phyloP scores from a whole-genome alignment of 1,140 invertebrate species.

The Papilio polyxenes region DNA sequence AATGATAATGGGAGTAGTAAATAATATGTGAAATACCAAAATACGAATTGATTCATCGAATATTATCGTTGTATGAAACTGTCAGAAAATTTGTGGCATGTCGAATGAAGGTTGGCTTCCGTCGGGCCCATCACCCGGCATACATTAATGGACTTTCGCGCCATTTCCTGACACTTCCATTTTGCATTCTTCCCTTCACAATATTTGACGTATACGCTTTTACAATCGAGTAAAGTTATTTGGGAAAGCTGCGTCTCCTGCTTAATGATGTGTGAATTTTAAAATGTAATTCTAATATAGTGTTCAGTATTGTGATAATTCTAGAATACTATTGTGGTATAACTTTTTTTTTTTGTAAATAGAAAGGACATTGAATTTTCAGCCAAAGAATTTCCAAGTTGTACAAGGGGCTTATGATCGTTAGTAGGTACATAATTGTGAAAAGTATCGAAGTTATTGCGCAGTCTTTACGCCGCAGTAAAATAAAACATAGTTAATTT shows the following conservation, averaged over 20 bases:
- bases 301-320: too few relatives aligned
- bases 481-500: not conserved
- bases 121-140: not conserved
- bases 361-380: not conserved
- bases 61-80: not conserved
- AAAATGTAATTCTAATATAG: too few relatives aligned
- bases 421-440: not conserved
- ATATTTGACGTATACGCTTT: slow-evolving; percentile 1
- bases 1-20: too few relatives aligned
- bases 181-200: slow-evolving; percentile 10
- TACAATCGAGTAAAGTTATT: not conserved
- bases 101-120: slow-evolving; percentile 5
- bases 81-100: not conserved
- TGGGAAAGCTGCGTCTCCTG: not conserved
- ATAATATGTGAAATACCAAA: not conserved
- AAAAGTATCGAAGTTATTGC: not conserved
- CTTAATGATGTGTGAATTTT: not conserved
- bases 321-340: too few relatives aligned
- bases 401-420: not conserved
- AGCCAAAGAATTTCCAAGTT: not conserved
- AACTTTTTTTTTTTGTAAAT: not conserved
- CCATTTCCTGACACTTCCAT: slow-evolving; percentile 19
- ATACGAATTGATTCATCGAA: not conserved
- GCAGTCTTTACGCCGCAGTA: not conserved
- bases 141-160: slow-evolving; percentile 22